These are phyloP conservation scores for Lucilia cuprina DNA, from an alignment of 1,140 invertebrate species.

Conservation along the genomic window DNA sequence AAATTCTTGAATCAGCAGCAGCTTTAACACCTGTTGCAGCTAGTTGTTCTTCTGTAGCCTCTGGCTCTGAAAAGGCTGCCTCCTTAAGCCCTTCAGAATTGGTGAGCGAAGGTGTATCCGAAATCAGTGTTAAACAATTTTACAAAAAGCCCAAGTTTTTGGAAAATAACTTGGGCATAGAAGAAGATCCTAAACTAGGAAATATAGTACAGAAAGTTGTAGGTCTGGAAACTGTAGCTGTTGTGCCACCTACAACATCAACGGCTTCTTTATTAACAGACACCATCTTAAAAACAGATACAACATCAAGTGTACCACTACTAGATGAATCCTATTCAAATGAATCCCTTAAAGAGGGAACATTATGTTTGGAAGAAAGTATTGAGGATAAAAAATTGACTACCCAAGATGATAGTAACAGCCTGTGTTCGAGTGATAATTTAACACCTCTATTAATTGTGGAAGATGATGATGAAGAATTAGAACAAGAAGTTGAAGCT, in stretches of 20 bases:
- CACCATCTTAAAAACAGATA: background rate
- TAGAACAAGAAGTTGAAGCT: slow-evolving; percentile 10
- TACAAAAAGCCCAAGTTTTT: slow-evolving; percentile 61
- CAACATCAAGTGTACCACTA: background rate
- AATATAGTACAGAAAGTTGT: slow-evolving; percentile 59
- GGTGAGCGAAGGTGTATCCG: slow-evolving; percentile 58
- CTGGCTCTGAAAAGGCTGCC: slow-evolving; percentile 47
- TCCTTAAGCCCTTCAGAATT: slow-evolving; percentile 53
- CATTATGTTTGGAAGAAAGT: slow-evolving; percentile 37
- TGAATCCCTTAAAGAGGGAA: slow-evolving; percentile 32
- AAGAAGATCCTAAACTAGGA: slow-evolving; percentile 60
- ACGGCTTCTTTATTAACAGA: background rate
- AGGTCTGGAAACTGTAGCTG: slow-evolving; percentile 16
- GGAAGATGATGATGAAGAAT: slow-evolving; percentile 32
- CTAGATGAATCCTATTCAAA: slow-evolving; percentile 4
- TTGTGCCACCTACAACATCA: background rate
- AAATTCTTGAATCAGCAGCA: background rate
- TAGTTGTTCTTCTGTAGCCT: slow-evolving; percentile 7
- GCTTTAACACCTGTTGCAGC: slow-evolving; percentile 6
- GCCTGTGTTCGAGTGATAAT: slow-evolving; percentile 26
- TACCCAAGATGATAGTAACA: slow-evolving; percentile 27
- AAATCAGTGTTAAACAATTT: slow-evolving; percentile 58
- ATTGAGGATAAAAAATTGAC: slow-evolving; percentile 35
- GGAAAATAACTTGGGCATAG: slow-evolving; percentile 61
- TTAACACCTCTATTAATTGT: slow-evolving; percentile 36